phyloP scores from a whole-genome alignment of 1,140 invertebrate genomes.

The Aphaenogaster rudis region DNA sequence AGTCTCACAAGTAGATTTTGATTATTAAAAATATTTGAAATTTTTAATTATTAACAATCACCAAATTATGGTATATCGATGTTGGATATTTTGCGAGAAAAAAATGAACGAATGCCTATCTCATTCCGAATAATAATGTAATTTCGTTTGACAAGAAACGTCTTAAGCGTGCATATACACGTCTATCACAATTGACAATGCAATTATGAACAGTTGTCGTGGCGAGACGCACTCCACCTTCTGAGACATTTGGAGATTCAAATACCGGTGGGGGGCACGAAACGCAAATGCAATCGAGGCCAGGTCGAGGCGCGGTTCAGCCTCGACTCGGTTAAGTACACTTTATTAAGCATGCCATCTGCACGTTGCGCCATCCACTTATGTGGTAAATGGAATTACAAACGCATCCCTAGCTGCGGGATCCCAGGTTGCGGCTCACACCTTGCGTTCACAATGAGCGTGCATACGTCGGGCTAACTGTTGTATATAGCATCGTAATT shows the following conservation, averaged over 20 bases:
- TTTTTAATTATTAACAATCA: neutral
- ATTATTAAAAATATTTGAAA: neutral
- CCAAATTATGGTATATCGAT: neutral
- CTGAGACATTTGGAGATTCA: slow-evolving; percentile 47
- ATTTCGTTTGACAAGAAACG: neutral
- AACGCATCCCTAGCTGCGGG: slow-evolving; percentile 78
- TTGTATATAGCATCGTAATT: slow-evolving; percentile 35
- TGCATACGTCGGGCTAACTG: slow-evolving; percentile 34
- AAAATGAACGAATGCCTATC: neutral
- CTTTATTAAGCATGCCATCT: slow-evolving; percentile 82
- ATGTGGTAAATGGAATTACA: slow-evolving; percentile 84
- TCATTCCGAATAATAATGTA: neutral
- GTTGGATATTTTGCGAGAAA: neutral
- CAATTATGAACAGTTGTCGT: slow-evolving; percentile 68
- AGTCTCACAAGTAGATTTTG: neutral
- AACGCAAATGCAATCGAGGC: slow-evolving; percentile 71
- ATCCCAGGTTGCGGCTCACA: slow-evolving; percentile 80
- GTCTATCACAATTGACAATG: slow-evolving; percentile 61
- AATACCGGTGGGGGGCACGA: slow-evolving; percentile 29
- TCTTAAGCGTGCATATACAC: neutral
- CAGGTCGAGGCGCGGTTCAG: slow-evolving; percentile 58
- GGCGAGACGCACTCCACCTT: slow-evolving; percentile 32
- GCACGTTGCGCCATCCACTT: slow-evolving; percentile 79
- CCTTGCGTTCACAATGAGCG: slow-evolving; percentile 72
- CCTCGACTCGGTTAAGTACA: slow-evolving; percentile 76